phyloP scores from a whole-genome alignment of 2,113 vertebrate species.

The Tachuris rubrigastra region DNA sequence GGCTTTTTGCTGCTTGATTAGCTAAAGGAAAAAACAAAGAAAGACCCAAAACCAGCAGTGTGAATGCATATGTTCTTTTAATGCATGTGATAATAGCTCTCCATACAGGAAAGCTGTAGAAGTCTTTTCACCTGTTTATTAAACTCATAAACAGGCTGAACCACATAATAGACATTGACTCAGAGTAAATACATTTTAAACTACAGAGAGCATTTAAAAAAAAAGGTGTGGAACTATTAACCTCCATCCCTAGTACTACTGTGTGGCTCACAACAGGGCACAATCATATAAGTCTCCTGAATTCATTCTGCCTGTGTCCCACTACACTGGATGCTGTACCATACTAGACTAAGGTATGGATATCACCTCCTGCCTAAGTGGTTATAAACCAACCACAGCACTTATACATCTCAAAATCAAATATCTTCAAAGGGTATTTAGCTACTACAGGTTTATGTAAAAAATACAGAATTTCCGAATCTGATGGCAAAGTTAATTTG shows the following conservation, averaged over 20 bases:
- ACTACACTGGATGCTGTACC: background rate
- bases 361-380: background rate
- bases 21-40: background rate
- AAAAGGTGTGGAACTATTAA: background rate
- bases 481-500: background rate
- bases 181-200: background rate
- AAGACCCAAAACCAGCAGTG: background rate
- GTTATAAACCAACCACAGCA: background rate
- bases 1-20: background rate
- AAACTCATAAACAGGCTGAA: background rate
- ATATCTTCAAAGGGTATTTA: background rate
- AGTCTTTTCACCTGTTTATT: background rate
- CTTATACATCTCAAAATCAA: background rate
- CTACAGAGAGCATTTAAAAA: background rate
- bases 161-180: background rate
- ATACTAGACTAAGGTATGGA: background rate
- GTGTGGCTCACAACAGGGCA: accelerated
- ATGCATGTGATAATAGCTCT: background rate
- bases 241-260: background rate
- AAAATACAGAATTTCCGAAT: background rate
- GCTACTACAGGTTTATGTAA: background rate
- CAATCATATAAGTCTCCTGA: background rate
- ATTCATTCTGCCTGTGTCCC: background rate
- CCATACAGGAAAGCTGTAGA: background rate
- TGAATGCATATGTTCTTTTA: background rate